These are phyloP conservation scores for Meles meles DNA, from an alignment of 2,113 vertebrate genomes.

Conservation along the genomic window DNA sequence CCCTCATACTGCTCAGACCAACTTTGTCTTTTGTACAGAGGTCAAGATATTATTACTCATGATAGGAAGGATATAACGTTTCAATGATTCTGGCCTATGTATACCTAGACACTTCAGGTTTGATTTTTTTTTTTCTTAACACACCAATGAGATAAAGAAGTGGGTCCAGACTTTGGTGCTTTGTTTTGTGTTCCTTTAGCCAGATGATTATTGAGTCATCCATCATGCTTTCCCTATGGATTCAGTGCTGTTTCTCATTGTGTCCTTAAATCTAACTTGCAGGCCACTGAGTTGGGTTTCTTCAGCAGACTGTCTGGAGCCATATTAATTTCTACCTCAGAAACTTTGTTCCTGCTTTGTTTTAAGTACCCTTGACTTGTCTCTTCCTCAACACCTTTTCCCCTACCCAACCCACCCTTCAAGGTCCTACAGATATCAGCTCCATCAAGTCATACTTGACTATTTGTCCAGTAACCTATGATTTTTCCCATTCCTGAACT, in stretches of 20 bases:
- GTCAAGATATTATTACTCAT: not conserved
- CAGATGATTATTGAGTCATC: not conserved
- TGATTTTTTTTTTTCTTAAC: slow-evolving; percentile 27
- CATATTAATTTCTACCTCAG: not conserved
- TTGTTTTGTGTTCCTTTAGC: not conserved
- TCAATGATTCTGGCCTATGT: not conserved
- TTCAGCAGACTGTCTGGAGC: not conserved
- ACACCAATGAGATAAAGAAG: not conserved
- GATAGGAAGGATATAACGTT: not conserved
- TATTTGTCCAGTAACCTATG: not conserved
- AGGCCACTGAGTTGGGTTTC: not conserved
- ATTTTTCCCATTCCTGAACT: not conserved
- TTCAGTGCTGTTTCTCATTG: not conserved
- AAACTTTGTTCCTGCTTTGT: not conserved
- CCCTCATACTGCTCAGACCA: not conserved
- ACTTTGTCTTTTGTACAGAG: not conserved
- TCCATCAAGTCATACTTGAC: not conserved
- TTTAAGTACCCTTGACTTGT: not conserved
- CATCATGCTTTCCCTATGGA: not conserved
- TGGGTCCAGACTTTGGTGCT: not conserved
- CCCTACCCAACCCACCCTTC: not conserved
- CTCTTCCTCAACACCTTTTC: not conserved
- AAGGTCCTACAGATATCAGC: not conserved
- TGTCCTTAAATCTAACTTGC: not conserved
- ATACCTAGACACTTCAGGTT: not conserved